phyloP scores from a whole-genome alignment of 1,140 invertebrate genomes.

The Globodera rostochiensis region DNA sequence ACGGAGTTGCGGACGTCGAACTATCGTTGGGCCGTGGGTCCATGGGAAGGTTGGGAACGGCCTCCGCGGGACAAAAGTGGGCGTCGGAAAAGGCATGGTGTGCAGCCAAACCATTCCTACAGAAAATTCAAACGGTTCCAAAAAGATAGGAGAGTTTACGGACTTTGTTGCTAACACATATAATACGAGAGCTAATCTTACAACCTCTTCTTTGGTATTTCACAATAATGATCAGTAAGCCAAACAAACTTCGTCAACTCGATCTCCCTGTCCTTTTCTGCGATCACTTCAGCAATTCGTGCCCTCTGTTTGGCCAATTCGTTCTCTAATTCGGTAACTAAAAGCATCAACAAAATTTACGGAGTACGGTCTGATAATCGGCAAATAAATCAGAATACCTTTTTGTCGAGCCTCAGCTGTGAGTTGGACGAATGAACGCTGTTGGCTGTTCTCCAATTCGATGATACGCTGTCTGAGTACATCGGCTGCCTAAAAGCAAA shows the following conservation, averaged over 20 bases:
- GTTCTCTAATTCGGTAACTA: constrained; percentile 50
- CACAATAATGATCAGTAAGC: too few relatives aligned
- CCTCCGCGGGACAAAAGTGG: background rate
- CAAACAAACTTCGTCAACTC: constrained; percentile 43
- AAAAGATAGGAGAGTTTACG: too few relatives aligned
- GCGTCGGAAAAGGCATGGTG: constrained; percentile 32
- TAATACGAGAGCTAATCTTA: too few relatives aligned
- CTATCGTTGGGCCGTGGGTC: constrained; percentile 44
- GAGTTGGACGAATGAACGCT: constrained; percentile 41
- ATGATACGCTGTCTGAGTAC: constrained; percentile 48
- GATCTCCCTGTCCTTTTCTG: constrained; percentile 50
- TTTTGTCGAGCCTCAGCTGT: constrained; percentile 44
- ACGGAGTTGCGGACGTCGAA: too few relatives aligned
- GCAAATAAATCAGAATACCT: constrained; percentile 17
- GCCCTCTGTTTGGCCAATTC: constrained; percentile 45
- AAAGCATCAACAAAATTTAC: constrained; percentile 9
- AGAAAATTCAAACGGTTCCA: background rate
- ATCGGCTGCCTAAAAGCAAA: constrained; percentile 33
- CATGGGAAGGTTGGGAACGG: constrained; percentile 32
- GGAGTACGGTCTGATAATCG: background rate
- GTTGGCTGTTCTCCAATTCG: constrained; percentile 46
- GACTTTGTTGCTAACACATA: background rate
- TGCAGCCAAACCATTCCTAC: constrained; percentile 35
- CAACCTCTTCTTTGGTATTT: too few relatives aligned
- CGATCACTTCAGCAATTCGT: constrained; percentile 48